A percentile compares a stretch with the other conserved stretches of the same genome.
phyloP scores from a whole-genome alignment of 2,797 vertebrate genomes.

The Myotis planiceps region DNA sequence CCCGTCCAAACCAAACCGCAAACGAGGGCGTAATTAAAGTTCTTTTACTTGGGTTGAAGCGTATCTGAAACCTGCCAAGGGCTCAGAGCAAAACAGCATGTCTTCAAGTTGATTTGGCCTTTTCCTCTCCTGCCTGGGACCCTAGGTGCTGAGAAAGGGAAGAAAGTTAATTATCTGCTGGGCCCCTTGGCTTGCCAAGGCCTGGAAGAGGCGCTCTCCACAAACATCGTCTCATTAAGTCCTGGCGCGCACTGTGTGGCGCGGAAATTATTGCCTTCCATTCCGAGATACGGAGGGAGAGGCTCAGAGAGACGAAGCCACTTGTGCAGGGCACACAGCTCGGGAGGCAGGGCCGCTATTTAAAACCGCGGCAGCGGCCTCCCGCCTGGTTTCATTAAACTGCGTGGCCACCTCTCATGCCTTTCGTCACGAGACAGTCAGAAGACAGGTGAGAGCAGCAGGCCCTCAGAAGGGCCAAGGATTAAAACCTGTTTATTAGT shows the following conservation, averaged over 20 bases:
- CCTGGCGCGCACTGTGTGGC: not conserved
- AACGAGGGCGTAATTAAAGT: not conserved
- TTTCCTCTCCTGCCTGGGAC: not conserved
- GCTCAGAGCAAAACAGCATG: not conserved
- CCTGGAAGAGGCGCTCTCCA: not conserved
- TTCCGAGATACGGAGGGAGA: not conserved
- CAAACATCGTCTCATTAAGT: not conserved
- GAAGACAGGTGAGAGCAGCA: not conserved
- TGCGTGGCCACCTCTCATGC: accelerated
- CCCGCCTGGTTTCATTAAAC: not conserved
- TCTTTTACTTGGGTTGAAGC: not conserved
- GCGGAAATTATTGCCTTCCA: not conserved
- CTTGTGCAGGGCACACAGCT: not conserved
- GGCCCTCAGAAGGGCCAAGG: not conserved
- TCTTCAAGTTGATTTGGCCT: not conserved
- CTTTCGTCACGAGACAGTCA: not conserved
- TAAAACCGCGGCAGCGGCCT: not conserved
- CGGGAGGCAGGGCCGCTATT: not conserved
- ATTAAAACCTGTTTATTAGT: not conserved
- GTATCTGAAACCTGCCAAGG: not conserved
- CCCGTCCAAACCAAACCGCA: not conserved
- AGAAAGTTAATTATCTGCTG: not conserved
- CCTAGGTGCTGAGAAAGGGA: not conserved
- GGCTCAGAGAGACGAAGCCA: not conserved
- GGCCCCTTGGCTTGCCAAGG: not conserved